These are phyloP conservation scores for Sarcophaga caerulescens DNA, from an alignment of 2,888 invertebrate species.

Conservation along the genomic window DNA sequence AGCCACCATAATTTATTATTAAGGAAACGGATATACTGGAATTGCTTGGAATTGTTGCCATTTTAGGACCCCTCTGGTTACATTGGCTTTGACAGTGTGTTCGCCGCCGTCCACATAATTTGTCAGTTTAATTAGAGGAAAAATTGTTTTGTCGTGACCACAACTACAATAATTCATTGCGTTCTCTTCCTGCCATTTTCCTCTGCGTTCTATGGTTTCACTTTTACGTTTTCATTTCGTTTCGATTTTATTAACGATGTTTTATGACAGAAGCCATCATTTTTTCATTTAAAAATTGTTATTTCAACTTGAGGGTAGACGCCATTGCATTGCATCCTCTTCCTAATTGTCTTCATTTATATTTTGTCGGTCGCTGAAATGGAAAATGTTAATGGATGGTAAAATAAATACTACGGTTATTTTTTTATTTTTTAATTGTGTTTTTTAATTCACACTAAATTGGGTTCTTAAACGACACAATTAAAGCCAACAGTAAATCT, in stretches of 20 bases:
- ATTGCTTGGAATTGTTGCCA: background rate
- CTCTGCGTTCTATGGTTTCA: too few species aligned
- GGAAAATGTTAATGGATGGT: too few species aligned
- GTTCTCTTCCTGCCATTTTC: background rate
- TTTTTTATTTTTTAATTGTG: too few species aligned
- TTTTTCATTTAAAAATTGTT: conserved; percentile 3
- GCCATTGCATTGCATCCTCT: background rate
- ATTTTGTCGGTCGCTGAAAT: background rate
- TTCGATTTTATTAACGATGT: conserved; percentile 47
- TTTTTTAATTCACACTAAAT: too few species aligned
- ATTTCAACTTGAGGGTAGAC: background rate
- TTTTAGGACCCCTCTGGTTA: background rate
- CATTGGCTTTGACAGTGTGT: background rate
- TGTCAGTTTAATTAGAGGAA: conserved; percentile 49
- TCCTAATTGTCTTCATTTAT: background rate
- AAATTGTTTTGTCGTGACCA: conserved; percentile 58
- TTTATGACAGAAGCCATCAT: conserved; percentile 49
- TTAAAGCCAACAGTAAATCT: too few species aligned
- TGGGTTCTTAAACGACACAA: too few species aligned
- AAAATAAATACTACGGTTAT: too few species aligned
- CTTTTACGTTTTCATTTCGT: background rate
- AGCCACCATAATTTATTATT: conserved; percentile 27
- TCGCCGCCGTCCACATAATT: conserved; percentile 40
- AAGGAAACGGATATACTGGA: conserved; percentile 45
- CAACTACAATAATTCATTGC: conserved; percentile 33